phyloP scores from a whole-genome alignment of 2,888 invertebrate species.

The Bibio marci region DNA sequence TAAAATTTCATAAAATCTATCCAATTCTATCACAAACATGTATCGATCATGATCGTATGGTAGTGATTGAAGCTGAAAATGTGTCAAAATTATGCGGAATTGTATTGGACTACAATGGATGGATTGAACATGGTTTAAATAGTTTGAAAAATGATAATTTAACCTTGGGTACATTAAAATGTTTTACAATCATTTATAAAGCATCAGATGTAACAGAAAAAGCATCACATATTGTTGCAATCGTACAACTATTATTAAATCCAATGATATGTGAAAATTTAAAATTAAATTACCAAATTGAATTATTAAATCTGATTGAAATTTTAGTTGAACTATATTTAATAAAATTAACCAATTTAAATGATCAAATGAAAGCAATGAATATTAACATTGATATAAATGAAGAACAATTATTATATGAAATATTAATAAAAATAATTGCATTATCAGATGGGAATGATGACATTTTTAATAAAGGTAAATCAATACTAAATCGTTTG shows the following conservation, averaged over 20 bases:
- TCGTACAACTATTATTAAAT: conserved; percentile 16
- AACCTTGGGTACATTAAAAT: conserved; percentile 21
- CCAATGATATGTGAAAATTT: conserved; percentile 21
- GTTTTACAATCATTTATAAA: conserved; percentile 13
- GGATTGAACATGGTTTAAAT: conserved; percentile 23
- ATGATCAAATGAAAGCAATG: too few relatives aligned
- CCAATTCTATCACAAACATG: conserved; percentile 21
- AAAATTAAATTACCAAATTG: conserved; percentile 9
- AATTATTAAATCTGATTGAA: conserved; percentile 3
- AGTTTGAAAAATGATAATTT: conserved; percentile 17
- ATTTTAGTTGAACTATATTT: conserved; percentile 3
- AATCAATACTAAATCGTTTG: neutral
- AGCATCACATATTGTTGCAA: conserved; percentile 15
- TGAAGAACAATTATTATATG: conserved; percentile 14
- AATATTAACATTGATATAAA: neutral
- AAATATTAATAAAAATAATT: conserved; percentile 21
- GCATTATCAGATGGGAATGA: conserved; percentile 17
- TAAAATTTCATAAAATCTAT: conserved; percentile 25
- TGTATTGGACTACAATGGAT: conserved; percentile 20
- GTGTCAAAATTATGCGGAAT: conserved; percentile 25
- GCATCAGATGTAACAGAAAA: conserved; percentile 1
- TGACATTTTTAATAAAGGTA: neutral
- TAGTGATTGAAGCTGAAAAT: conserved; percentile 20
- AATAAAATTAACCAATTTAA: neutral
- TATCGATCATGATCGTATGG: conserved; percentile 17